Evolutionary conservation across 2,113 vertebrate genomes (phyloP).

Genomic region (Bucco capensis): DNA sequence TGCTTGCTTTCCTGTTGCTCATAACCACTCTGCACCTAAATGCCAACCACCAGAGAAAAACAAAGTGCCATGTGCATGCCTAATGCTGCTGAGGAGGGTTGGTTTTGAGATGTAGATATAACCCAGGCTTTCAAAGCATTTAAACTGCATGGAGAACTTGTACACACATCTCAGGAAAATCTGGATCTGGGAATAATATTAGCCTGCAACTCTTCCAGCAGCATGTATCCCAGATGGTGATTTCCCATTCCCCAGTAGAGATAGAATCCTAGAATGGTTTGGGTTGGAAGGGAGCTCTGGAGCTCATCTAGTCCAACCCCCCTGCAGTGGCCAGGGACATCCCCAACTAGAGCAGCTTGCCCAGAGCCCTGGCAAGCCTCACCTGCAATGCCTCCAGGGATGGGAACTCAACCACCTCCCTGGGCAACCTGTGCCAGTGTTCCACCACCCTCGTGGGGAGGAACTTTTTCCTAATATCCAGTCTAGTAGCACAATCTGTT

Average conservation of each 20-base stretch:
- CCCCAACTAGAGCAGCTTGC: no score
- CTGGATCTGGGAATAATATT: background rate
- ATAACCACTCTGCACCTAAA: background rate
- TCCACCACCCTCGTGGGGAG: no score
- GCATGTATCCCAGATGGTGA: background rate
- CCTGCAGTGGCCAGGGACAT: no score
- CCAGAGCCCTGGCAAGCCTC: no score
- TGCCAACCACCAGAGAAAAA: background rate
- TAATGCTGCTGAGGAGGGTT: background rate
- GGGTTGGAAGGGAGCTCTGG: no score
- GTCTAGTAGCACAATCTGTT: no score
- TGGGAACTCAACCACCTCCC: no score
- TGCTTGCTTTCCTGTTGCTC: accelerated
- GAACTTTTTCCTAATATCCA: no score
- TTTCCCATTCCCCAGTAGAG: background rate
- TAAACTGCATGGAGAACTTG: background rate
- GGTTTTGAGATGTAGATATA: background rate
- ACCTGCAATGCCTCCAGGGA: no score
- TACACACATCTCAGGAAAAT: accelerated
- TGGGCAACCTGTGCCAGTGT: no score
- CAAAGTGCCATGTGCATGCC: background rate
- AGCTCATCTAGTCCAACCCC: no score
- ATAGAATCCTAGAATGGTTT: no score
- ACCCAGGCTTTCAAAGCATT: background rate
- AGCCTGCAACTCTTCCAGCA: background rate